phyloP scores from a whole-genome alignment of 2,888 invertebrate species.

The Limenitis camilla region DNA sequence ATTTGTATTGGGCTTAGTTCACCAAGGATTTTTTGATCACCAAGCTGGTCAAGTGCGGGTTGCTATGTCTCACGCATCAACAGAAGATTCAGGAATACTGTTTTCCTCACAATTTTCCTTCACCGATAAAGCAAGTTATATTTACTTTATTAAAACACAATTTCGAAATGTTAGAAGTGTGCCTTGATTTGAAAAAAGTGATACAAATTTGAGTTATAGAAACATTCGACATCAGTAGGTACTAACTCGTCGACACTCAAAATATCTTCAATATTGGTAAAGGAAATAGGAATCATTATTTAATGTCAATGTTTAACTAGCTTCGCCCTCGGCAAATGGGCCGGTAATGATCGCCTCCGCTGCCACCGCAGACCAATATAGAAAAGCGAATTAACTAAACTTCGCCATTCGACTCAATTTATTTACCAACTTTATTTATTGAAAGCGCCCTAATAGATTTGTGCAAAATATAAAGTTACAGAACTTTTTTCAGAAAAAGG shows the following conservation, averaged over 20 bases:
- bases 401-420: constrained; percentile 20
- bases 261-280: constrained; percentile 28
- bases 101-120: too few relatives aligned
- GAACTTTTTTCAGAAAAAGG: too few relatives aligned
- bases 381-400: constrained; percentile 21
- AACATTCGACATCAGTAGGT: constrained; percentile 7
- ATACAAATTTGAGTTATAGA: background rate
- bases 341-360: constrained; percentile 60
- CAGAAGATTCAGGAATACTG: too few relatives aligned
- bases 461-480: too few relatives aligned
- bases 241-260: constrained; percentile 23
- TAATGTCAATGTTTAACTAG: constrained; percentile 64
- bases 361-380: constrained; percentile 27
- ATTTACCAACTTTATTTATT: constrained; percentile 15
- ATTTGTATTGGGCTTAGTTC: too few relatives aligned
- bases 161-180: too few relatives aligned
- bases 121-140: too few relatives aligned
- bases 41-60: too few relatives aligned
- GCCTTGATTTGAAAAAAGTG: background rate
- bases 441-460: background rate
- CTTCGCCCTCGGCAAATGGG: constrained; percentile 56
- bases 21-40: too few relatives aligned
- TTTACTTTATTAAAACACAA: too few relatives aligned
- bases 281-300: constrained; percentile 69
- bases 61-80: too few relatives aligned